These are phyloP conservation scores for Urocynchramus pylzowi DNA, from an alignment of 2,113 vertebrate genomes.

Conservation along the genomic window DNA sequence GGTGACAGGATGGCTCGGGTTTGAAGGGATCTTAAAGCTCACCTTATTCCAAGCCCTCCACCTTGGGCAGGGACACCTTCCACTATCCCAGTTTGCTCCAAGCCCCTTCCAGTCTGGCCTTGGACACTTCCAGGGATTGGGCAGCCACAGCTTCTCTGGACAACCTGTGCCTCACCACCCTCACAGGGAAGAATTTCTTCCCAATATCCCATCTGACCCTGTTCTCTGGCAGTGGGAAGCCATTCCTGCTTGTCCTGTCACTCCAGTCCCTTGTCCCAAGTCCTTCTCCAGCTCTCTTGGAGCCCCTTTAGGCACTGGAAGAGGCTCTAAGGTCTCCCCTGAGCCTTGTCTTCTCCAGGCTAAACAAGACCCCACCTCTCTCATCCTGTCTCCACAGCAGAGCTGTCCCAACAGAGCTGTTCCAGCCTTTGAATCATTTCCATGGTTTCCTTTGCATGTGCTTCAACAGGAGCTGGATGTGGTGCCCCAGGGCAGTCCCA, in stretches of 20 bases:
- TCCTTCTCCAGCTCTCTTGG: background rate
- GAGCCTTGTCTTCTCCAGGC: background rate
- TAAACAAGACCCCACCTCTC: background rate
- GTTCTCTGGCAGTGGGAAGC: background rate
- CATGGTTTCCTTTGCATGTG: accelerated
- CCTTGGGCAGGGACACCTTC: background rate
- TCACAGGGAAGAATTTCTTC: background rate
- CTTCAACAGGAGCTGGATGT: background rate
- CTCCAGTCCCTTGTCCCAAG: background rate
- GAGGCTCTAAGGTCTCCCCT: background rate
- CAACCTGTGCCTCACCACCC: accelerated
- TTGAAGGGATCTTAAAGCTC: background rate
- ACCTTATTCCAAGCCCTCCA: background rate
- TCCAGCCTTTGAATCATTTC: background rate
- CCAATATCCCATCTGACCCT: background rate
- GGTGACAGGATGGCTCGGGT: background rate
- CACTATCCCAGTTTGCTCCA: accelerated
- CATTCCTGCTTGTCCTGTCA: background rate
- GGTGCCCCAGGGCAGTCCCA: background rate
- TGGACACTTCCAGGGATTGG: background rate
- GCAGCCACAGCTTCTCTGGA: background rate
- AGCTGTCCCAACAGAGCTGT: background rate
- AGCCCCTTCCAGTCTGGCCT: accelerated
- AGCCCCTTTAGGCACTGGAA: background rate
- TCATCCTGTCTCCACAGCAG: background rate